Conservation (phyloP, 2,113 vertebrate genomes). For the Syrrhaptes paradoxus region DNA sequence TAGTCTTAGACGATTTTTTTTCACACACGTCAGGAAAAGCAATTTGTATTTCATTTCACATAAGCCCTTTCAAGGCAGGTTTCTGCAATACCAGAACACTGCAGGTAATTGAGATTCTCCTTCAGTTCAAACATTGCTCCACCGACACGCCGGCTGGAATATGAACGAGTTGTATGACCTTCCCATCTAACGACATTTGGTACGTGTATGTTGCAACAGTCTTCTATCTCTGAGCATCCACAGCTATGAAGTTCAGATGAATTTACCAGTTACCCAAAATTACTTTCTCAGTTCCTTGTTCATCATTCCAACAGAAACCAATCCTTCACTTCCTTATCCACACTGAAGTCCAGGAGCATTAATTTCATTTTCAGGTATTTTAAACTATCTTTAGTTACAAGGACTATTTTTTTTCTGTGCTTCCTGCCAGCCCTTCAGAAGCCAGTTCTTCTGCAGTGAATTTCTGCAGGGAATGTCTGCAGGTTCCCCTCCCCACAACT, state of each 20-base stretch:
- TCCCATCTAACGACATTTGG: not conserved
- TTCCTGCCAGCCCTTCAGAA: not conserved
- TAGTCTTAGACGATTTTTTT: fast-evolving
- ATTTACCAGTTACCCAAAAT: not conserved
- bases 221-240: not conserved
- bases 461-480: not conserved
- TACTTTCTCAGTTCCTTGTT: not conserved
- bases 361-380: not conserved
- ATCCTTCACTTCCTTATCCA: not conserved
- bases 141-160: not conserved
- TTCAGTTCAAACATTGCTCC: not conserved
- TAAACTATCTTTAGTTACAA: not conserved
- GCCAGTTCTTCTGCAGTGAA: not conserved
- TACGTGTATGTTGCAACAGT: fast-evolving
- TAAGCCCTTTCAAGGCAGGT: not conserved
- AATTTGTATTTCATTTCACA: not conserved
- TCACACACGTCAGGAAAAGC: not conserved
- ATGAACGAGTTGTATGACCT: not conserved
- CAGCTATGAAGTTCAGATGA: not conserved
- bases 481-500: not conserved
- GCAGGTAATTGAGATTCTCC: constrained; percentile 23
- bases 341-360: not conserved
- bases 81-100: not conserved
- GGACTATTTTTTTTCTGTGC: not conserved
- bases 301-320: not conserved